Percentiles rank a stretch among this genome's conserved stretches.
These are phyloP conservation scores for Todiramphus chloris DNA, from an alignment of 2,113 vertebrate genomes.

Conservation along the genomic window DNA sequence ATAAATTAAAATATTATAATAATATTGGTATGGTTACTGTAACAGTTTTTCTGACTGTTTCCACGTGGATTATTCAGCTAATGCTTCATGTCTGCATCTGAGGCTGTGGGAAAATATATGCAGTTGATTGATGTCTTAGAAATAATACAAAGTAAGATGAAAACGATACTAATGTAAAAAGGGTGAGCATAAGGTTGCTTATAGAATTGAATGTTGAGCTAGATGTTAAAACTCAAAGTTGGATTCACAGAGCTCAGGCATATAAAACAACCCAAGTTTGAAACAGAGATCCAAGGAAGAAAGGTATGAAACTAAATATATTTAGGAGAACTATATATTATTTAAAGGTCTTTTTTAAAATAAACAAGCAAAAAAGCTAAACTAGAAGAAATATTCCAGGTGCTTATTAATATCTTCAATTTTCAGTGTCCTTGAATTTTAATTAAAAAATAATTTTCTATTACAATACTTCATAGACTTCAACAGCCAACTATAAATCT, in stretches of 20 bases:
- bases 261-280: neutral
- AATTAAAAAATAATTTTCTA: neutral
- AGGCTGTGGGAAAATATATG: neutral
- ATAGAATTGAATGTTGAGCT: neutral
- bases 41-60: neutral
- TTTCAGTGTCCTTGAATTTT: neutral
- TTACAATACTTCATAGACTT: neutral
- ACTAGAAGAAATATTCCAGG: neutral
- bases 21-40: neutral
- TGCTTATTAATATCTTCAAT: neutral
- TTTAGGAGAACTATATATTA: neutral
- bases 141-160: neutral
- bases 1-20: neutral
- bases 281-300: slow-evolving; percentile 20
- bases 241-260: slow-evolving; percentile 8
- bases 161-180: neutral
- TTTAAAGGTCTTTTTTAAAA: neutral
- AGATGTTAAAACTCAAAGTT: slow-evolving; percentile 10
- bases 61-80: neutral
- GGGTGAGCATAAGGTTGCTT: neutral
- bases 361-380: neutral
- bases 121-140: neutral
- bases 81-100: neutral
- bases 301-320: slow-evolving; percentile 27
- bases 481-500: neutral